Evolutionary conservation across 2,113 vertebrate species (phyloP).

Genomic region (Ranitomeya imitator): DNA sequence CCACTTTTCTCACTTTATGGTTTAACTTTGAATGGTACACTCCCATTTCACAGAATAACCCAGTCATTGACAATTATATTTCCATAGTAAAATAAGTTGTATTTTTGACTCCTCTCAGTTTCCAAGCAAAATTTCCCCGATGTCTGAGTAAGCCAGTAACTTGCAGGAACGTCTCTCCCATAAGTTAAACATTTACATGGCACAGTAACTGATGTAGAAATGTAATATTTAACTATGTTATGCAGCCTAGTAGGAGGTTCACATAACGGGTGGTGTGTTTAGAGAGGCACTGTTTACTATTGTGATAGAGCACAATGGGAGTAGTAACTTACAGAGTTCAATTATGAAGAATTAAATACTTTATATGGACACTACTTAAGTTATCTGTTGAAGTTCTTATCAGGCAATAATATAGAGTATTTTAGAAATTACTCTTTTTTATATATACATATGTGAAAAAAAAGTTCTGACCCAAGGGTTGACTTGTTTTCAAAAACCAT

Average conservation of each 20-base stretch:
- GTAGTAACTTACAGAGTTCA: background rate
- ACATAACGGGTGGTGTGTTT: background rate
- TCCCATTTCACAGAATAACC: constrained; percentile 66
- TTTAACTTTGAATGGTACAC: constrained; percentile 64
- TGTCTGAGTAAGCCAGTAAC: background rate
- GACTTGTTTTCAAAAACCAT: too few relatives aligned
- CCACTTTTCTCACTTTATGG: constrained; percentile 70
- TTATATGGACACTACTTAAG: too few relatives aligned
- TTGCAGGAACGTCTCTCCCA: constrained; percentile 18
- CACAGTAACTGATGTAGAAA: constrained; percentile 14
- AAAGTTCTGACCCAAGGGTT: too few relatives aligned
- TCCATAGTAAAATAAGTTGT: background rate
- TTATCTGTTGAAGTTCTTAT: too few relatives aligned
- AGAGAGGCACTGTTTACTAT: background rate
- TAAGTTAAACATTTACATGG: constrained; percentile 76
- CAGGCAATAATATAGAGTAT: too few relatives aligned
- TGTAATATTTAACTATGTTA: constrained; percentile 49
- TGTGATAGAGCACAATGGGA: background rate
- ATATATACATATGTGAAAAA: too few relatives aligned
- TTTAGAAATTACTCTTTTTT: too few relatives aligned
- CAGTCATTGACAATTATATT: constrained; percentile 3
- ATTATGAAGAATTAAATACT: too few relatives aligned
- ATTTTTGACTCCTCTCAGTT: background rate
- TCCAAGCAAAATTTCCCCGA: background rate
- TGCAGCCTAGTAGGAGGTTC: fast-evolving